Percentiles rank a stretch among this genome's conserved stretches.
Evolutionary conservation across 2,888 invertebrate genomes (phyloP).

Genomic region (Microchrysa polita): DNA sequence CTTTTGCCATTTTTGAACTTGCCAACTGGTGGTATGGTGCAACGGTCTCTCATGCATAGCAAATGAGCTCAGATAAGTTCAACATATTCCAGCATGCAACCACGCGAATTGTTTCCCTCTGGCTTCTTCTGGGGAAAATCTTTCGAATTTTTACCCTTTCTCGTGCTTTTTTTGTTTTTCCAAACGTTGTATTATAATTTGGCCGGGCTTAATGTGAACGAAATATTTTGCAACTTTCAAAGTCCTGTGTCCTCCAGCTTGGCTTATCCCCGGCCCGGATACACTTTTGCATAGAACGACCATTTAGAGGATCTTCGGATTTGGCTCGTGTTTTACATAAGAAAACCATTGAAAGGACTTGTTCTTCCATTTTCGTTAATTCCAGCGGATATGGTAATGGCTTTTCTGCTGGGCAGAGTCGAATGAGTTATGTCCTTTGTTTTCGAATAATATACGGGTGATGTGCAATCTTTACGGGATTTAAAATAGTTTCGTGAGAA

Average conservation of each 20-base stretch:
- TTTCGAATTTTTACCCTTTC: conserved; percentile 20
- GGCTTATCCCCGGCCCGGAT: conserved; percentile 25
- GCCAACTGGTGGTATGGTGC: conserved; percentile 44
- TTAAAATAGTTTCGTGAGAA: too few species aligned
- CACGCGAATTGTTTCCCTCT: background rate
- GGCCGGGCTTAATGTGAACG: background rate
- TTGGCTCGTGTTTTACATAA: conserved; percentile 34
- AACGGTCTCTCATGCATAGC: conserved; percentile 51
- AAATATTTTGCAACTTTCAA: background rate
- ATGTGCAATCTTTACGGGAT: too few species aligned
- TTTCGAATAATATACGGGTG: background rate
- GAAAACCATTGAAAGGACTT: conserved; percentile 20
- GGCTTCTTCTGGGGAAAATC: background rate
- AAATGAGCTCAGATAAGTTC: conserved; percentile 49
- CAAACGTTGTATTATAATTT: conserved; percentile 23
- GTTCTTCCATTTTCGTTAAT: conserved; percentile 35
- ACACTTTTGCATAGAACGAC: conserved; percentile 46
- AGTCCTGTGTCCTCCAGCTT: conserved; percentile 7
- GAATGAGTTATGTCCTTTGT: background rate
- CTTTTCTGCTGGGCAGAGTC: background rate
- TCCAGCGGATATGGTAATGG: conserved; percentile 38
- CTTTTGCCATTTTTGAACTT: conserved; percentile 25
- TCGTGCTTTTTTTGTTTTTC: conserved; percentile 9
- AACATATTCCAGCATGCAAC: conserved; percentile 36
- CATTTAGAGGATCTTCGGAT: conserved; percentile 45